Percentiles rank a stretch among this genome's conserved stretches.
phyloP scores from a whole-genome alignment of 53 echinoderm and acorn worm genomes.

The Mesocentrotus franciscanus region DNA sequence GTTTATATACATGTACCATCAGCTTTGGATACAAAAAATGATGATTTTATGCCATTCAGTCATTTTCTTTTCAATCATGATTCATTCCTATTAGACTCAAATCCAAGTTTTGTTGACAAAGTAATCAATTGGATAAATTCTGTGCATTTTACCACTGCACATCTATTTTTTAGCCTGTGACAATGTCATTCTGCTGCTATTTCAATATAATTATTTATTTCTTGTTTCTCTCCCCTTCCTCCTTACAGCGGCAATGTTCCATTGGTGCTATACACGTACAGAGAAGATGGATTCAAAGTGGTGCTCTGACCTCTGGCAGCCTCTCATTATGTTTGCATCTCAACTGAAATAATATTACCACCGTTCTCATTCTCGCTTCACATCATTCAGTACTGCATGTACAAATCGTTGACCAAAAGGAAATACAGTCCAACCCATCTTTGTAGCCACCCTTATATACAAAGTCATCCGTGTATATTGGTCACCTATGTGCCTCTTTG shows the following conservation, averaged over 20 bases:
- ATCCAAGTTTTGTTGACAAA: too few species aligned
- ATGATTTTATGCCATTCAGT: too few species aligned
- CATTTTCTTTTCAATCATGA: background rate
- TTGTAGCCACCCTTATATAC: background rate
- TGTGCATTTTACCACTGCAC: background rate
- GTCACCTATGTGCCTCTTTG: too few species aligned
- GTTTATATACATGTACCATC: background rate
- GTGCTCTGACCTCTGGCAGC: constrained; percentile 65
- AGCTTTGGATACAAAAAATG: too few species aligned
- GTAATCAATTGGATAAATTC: too few species aligned
- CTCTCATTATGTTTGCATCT: background rate
- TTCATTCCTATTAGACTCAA: too few species aligned
- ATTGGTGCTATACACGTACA: constrained; percentile 88
- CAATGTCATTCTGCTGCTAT: background rate
- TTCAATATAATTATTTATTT: background rate
- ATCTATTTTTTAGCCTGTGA: background rate
- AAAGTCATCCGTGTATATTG: too few species aligned
- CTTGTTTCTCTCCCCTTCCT: background rate
- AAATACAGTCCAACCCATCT: background rate
- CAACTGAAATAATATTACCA: background rate
- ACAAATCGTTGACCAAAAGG: background rate
- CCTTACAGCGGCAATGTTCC: constrained; percentile 46
- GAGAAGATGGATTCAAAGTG: constrained; percentile 88
- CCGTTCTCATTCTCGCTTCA: background rate
- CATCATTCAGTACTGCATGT: constrained; percentile 8